These are phyloP conservation scores for Siphamia tubifer DNA, from an alignment of 2,113 vertebrate genomes.

Conservation along the genomic window DNA sequence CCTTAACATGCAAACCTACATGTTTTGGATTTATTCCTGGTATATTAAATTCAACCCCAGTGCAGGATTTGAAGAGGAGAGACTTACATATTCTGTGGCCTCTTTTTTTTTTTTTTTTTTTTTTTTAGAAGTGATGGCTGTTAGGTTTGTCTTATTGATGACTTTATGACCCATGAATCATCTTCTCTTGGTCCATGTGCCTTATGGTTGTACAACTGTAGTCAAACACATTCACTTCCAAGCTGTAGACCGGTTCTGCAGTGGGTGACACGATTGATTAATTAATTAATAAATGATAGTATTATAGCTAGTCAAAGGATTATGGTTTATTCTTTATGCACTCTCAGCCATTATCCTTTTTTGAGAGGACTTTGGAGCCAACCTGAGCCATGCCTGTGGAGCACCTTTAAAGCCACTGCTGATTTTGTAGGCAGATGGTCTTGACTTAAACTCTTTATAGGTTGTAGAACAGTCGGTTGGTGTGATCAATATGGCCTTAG, in stretches of 20 bases:
- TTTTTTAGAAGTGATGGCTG: neutral
- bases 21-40: neutral
- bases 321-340: constrained; percentile 14
- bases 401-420: constrained; percentile 6
- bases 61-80: constrained; percentile 13
- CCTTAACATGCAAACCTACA: constrained; percentile 3
- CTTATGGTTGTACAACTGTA: constrained; percentile 51
- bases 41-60: constrained; percentile 14
- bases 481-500: constrained; percentile 25
- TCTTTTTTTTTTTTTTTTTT: too few species aligned
- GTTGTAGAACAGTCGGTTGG: neutral
- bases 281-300: neutral
- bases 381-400: neutral
- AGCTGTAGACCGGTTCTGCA: constrained; percentile 56
- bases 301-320: neutral
- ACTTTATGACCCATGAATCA: constrained; percentile 23
- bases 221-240: constrained; percentile 9
- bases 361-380: constrained; percentile 9
- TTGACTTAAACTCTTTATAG: constrained; percentile 14
- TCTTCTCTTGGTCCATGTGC: constrained; percentile 56
- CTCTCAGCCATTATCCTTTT: neutral
- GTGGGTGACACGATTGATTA: neutral
- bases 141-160: constrained; percentile 32
- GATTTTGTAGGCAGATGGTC: constrained; percentile 24
- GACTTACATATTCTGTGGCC: neutral